Base-by-base conservation (phyloP, 1,140 invertebrate species). In the Bombyx mandarina region DNA sequence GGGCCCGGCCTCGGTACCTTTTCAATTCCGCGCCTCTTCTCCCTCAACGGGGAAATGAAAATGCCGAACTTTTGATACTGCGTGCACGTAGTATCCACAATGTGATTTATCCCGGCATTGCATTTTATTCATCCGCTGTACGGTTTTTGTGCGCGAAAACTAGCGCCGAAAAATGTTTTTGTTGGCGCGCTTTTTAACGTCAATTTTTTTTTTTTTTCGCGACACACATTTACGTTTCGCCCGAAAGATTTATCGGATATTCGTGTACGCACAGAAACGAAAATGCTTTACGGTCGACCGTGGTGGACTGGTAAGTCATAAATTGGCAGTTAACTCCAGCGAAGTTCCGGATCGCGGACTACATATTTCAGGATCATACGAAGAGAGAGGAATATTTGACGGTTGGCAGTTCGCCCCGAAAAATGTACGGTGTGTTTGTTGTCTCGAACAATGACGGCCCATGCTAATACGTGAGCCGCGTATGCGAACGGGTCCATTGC, bases 21-120 rank as follows among this genome's bases (percentile, higher is more conserved):
- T 78, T 75, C 75, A 76, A 78, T 78, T 78, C 71, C 55, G 62
- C 57, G 61, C 50, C 50, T 49, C 48, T 58, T 54, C 58, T 50
- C 60, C 57, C 63, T 35, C 67, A 65, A 56, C 58, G 45, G 59
- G 72, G 71, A 58, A 67, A 69, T 65, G 60, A 50, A 67, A 63
- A 52, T 52, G 56, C 54, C 66, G 53, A 69, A 73, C 71, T 67
- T 66, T 66, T 64, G 71, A 71, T 71, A 71, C 70, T 66, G 65
- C 62, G 67, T 60, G 65, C 68, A n/a, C 55, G 55, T 52, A 56
- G 46, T 60, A 59, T 54, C 51, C 49, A 26, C 26, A 35, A 35
- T 35, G 26, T 47, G 45, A 47, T 47, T 47, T 47, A 47, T 3
- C 26, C 26, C 58, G 58, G 60, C 53, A 47, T 56, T 54, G 65